Evolutionary conservation across 2,113 vertebrate species (phyloP), one percentile per base, ranked within the genome.

Genomic region (Hucho hucho): DNA sequence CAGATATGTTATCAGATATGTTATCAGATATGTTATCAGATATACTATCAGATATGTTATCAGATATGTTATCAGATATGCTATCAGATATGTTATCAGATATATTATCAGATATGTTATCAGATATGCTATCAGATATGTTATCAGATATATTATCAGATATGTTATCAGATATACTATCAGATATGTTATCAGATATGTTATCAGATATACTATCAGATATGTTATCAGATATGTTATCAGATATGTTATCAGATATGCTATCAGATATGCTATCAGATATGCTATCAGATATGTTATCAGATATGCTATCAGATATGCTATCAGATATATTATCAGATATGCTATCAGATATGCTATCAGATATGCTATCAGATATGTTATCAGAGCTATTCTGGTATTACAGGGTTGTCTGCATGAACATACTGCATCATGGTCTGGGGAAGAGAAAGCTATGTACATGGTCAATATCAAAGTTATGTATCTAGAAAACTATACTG

Each of bases 381-480:
- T 87, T 89, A 90, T 90, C 86, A 79, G 81, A 82, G 83, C 87
- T 90, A 89, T 91, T 91, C 82, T 80, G 67, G 88, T 86, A 81
- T 86, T 86, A 16, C 63, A 26, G 63, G 24, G 24, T 68, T 75
- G 84, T 82, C 84, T 79, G 74, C 79, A 64, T 79, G 78, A 75
- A 47, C 75, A 26, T 24, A 25, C 63, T 26, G 63, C 22, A 64
- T 26, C 22, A 26, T 12, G 47, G 13, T 49, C 47, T 49, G 9
- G 13, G 47, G 63, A 26, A 64, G 14, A 64, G 12, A 61, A 61
- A 47, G 7, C 7, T 13, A 9, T 29, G n/a, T 37, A 12, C 25
- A 64, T 73, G 37, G 77, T 79, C 77, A 74, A 69, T 70, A 75
- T 7, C 22, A n/a, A 73, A 6, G 32, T 32, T 32, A 32, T 26